Conservation (phyloP, 2,797 vertebrate species). For the Pelochelys cantorii region DNA sequence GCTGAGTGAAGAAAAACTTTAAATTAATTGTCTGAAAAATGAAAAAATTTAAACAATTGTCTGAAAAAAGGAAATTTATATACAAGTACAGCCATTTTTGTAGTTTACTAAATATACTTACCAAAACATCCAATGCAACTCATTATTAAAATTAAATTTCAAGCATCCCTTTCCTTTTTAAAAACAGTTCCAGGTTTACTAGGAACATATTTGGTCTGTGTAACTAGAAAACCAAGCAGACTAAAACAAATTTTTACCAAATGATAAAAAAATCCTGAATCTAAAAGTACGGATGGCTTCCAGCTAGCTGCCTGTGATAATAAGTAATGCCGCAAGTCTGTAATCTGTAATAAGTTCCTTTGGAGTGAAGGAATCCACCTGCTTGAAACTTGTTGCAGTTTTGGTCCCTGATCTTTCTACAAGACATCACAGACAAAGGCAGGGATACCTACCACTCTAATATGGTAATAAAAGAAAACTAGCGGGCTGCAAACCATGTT, state of each 20-base stretch:
- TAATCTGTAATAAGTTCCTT: not conserved
- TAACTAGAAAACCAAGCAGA: not conserved
- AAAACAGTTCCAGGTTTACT: not conserved
- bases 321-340: not conserved
- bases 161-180: not conserved
- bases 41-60: not conserved
- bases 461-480: not conserved
- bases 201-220: not conserved
- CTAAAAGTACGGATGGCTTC: not conserved
- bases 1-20: too few species aligned
- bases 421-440: not conserved
- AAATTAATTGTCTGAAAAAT: too few species aligned
- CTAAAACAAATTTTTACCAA: not conserved
- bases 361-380: accelerated
- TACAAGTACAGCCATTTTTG: not conserved
- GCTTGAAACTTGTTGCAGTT: not conserved
- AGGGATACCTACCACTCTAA: not conserved
- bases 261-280: not conserved
- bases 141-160: not conserved
- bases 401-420: not conserved
- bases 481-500: too few species aligned
- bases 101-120: not conserved
- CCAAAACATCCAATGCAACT: not conserved
- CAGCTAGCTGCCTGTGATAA: not conserved
- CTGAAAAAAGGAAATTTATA: not conserved